Evolutionary conservation across 2,888 invertebrate species (phyloP).

Genomic region (Epicampocera succincta): DNA sequence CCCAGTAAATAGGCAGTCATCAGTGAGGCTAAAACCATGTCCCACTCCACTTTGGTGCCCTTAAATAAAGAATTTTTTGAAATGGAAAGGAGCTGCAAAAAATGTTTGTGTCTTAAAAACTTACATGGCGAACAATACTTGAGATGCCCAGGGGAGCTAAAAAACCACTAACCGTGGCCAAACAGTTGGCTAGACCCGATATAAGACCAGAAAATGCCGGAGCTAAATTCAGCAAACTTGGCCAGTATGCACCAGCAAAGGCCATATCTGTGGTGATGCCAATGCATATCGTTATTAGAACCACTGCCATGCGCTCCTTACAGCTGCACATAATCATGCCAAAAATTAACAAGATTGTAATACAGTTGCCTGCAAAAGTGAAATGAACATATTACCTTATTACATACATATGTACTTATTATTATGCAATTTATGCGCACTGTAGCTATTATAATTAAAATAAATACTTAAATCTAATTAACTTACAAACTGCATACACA

Average conservation of each 20-base stretch:
- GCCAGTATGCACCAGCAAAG: conserved; percentile 82
- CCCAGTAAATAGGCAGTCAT: conserved; percentile 78
- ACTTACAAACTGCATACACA: conserved; percentile 74
- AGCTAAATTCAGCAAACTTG: conserved; percentile 82
- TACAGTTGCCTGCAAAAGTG: conserved; percentile 71
- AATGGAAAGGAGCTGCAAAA: neutral
- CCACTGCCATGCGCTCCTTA: conserved; percentile 76
- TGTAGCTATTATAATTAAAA: no score
- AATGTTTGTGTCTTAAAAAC: conserved; percentile 7
- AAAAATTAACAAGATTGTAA: conserved; percentile 73
- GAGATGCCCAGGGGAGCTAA: conserved; percentile 80
- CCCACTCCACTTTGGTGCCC: conserved; percentile 82
- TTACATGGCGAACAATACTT: conserved; percentile 71
- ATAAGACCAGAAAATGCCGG: conserved; percentile 82
- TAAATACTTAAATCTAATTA: neutral
- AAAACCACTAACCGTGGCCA: conserved; percentile 81
- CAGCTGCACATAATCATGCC: conserved; percentile 78
- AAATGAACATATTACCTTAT: no score
- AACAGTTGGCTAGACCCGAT: conserved; percentile 82
- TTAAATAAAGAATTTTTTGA: conserved; percentile 64
- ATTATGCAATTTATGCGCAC: no score
- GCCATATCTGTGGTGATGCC: conserved; percentile 79
- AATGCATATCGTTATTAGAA: conserved; percentile 77
- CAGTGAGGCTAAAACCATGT: conserved; percentile 79
- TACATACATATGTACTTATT: no score